A percentile compares a stretch with the other conserved stretches of the same genome.
These are phyloP conservation scores for Heterotilapia buettikoferi DNA, from an alignment of 2,113 vertebrate genomes.

Conservation along the genomic window DNA sequence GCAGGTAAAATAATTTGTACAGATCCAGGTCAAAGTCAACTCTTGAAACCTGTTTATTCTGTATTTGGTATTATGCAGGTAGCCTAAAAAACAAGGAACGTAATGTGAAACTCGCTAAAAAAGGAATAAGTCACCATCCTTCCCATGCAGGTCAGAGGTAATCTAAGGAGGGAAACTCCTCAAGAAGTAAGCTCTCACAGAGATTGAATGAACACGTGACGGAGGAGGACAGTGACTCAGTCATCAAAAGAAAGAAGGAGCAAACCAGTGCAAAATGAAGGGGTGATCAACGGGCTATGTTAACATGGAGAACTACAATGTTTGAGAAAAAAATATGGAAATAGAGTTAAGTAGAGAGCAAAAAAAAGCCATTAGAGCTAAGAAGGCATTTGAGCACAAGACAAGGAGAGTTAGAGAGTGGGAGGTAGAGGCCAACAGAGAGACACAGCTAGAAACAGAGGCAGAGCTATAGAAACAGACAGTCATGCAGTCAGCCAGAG, in stretches of 20 bases:
- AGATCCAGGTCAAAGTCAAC: background rate
- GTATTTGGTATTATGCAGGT: background rate
- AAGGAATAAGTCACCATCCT: slow-evolving; percentile 10
- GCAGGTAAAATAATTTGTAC: background rate
- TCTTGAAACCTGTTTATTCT: background rate
- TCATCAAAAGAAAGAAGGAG: background rate
- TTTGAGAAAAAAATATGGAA: background rate
- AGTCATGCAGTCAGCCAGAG: background rate
- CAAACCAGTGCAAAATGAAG: background rate
- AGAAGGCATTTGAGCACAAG: background rate
- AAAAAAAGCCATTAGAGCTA: background rate
- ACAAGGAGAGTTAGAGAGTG: background rate
- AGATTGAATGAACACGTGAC: slow-evolving; percentile 41
- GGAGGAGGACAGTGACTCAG: background rate
- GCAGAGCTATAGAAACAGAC: slow-evolving; percentile 8
- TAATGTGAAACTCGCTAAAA: slow-evolving; percentile 3
- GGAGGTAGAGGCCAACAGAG: slow-evolving; percentile 2
- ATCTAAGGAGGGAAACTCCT: slow-evolving; percentile 34
- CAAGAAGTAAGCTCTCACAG: slow-evolving; percentile 40
- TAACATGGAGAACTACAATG: background rate
- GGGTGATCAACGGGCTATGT: background rate
- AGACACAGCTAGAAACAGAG: background rate
- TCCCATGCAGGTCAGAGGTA: slow-evolving; percentile 13
- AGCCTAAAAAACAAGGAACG: background rate
- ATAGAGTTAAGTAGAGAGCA: background rate